Percentiles rank a stretch among this genome's conserved stretches.
phyloP scores from a whole-genome alignment of 2,888 invertebrate species.

The Marronus borbonicus region DNA sequence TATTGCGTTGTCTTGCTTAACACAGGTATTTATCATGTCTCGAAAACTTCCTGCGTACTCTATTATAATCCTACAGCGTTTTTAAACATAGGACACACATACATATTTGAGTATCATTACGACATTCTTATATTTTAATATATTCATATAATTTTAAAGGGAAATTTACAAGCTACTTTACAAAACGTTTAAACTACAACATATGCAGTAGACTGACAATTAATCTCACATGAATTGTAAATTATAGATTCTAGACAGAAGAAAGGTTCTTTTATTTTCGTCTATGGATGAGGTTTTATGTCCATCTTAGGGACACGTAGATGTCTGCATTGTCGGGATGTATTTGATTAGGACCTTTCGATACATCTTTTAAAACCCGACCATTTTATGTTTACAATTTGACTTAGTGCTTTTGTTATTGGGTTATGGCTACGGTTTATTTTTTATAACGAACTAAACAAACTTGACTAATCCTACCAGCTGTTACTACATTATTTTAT shows the following conservation, averaged over 20 bases:
- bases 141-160: too few relatives aligned
- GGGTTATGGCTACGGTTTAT: conserved; percentile 33
- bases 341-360: conserved; percentile 56
- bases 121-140: too few relatives aligned
- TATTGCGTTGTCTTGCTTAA: too few relatives aligned
- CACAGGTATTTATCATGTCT: too few relatives aligned
- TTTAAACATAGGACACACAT: too few relatives aligned
- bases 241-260: neutral
- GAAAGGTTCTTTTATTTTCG: conserved; percentile 8
- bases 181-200: too few relatives aligned
- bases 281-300: conserved; percentile 5
- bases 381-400: conserved; percentile 55
- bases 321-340: neutral
- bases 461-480: conserved; percentile 46
- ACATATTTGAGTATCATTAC: too few relatives aligned
- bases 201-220: neutral
- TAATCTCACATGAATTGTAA: neutral
- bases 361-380: conserved; percentile 52
- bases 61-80: too few relatives aligned
- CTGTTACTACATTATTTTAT: conserved; percentile 49
- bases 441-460: conserved; percentile 41
- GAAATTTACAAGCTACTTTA: too few relatives aligned
- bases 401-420: conserved; percentile 49
- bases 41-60: too few relatives aligned
- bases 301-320: conserved; percentile 6